Evolutionary conservation across 2,797 vertebrate genomes (phyloP), one percentile per base, ranked within the genome.

Genomic region (Esox masquinongy): DNA sequence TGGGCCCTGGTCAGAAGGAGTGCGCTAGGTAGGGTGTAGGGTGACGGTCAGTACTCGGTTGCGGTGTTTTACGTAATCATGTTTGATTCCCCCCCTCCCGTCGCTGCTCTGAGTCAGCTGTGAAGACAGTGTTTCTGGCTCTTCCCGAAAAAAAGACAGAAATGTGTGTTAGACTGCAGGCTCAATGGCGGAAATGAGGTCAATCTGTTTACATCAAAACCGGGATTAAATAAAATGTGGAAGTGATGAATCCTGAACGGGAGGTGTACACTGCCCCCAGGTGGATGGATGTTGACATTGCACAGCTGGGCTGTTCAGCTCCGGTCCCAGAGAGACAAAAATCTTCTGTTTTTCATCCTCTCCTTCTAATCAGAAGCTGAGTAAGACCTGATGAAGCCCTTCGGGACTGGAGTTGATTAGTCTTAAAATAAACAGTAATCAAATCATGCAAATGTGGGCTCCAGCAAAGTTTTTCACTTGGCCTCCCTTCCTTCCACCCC

Each of bases 181-280:
- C 79, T 85, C 85, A 75, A 74, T 26, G 74, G 56, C 72, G 79
- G 80, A 89, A 94, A 90, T 78, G 81, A 92, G 92, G 89, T 92
- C 91, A 93, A 77, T 86, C 82, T 88, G 80, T 86, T 89, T 85
- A 66, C 77, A 79, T 85, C 79, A 81, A 80, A 66, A 78, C 36
- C 76, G 74, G 75, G 82, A 83, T 91, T 86, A 74, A 82, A 85
- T 49, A 70, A 75, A 72, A 79, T 69, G 64, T 77, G 68, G 68
- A 75, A 11, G 24, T 63, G 7, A 4, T 26, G 5, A 47, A 24
- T 22, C 6, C 74, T 72, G n/a, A 76, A 68, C 69, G n/a, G 39
- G 7, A 39, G 47, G 71, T 16, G 11, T 2, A 3, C 43, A 73
- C 74, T 83, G 79, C 85, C 86, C 17, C 82, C 78, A 68, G 76